These are phyloP conservation scores for Cylas formicarius DNA, from an alignment of 1,140 invertebrate genomes.

Conservation along the genomic window DNA sequence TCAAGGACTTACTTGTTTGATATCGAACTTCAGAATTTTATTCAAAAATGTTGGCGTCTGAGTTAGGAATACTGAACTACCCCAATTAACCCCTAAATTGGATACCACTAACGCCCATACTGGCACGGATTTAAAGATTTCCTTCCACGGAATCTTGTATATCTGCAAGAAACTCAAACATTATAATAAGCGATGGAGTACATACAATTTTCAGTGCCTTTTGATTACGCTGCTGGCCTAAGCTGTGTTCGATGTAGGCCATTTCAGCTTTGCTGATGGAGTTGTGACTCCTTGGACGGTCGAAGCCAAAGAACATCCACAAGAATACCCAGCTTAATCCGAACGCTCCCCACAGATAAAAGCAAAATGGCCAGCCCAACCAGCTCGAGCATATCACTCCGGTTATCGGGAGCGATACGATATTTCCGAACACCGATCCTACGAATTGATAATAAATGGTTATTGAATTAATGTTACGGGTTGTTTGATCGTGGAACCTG, in stretches of 20 bases:
- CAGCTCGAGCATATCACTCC: constrained; percentile 56
- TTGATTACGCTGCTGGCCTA: constrained; percentile 43
- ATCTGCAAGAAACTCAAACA: constrained; percentile 12
- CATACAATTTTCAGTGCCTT: constrained; percentile 27
- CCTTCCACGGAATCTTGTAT: constrained; percentile 61
- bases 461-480: background rate
- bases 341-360: constrained; percentile 56
- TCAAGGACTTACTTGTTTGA: constrained; percentile 46
- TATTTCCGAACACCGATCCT: constrained; percentile 64
- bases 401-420: constrained; percentile 61
- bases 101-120: constrained; percentile 76
- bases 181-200: background rate
- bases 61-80: constrained; percentile 84
- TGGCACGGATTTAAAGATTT: constrained; percentile 67
- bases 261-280: constrained; percentile 54
- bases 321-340: constrained; percentile 53
- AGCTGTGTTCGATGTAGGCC: constrained; percentile 53
- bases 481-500: constrained; percentile 17
- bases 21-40: constrained; percentile 69
- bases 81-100: constrained; percentile 87
- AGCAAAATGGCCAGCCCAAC: constrained; percentile 70
- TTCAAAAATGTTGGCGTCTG: constrained; percentile 87
- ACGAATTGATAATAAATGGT: constrained; percentile 8
- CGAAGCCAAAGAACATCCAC: constrained; percentile 57
- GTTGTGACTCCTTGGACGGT: constrained; percentile 54